A percentile compares a stretch with the other conserved stretches of the same genome.
These are phyloP conservation scores for Microcebus lehilahytsara DNA, from an alignment of 2,113 vertebrate species.

Conservation along the genomic window DNA sequence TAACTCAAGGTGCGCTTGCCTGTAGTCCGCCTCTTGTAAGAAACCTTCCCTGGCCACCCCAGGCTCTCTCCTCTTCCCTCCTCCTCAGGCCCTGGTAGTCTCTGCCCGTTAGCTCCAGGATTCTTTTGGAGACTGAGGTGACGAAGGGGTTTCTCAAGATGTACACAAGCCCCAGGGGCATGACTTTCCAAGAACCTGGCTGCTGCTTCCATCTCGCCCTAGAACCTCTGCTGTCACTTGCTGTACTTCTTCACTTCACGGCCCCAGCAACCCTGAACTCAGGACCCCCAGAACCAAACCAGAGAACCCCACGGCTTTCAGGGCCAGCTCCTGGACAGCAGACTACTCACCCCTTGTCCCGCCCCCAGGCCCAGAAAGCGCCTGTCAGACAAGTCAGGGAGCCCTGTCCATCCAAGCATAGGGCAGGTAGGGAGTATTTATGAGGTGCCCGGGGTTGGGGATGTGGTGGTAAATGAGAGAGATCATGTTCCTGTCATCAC, in stretches of 20 bases:
- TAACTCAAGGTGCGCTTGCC: background rate
- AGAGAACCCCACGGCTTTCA: background rate
- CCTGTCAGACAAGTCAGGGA: background rate
- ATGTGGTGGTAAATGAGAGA: background rate
- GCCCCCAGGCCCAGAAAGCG: background rate
- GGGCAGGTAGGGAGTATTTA: background rate
- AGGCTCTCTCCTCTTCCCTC: background rate
- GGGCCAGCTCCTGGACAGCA: background rate
- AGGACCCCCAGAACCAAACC: background rate
- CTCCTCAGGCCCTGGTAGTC: background rate
- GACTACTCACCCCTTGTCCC: background rate
- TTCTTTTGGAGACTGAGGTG: background rate
- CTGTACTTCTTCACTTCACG: background rate
- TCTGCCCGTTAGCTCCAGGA: background rate
- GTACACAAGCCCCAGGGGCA: background rate
- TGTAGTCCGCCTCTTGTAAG: background rate
- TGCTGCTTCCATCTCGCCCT: background rate
- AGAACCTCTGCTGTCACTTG: background rate
- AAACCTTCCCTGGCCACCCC: background rate
- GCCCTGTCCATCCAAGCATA: too few species aligned
- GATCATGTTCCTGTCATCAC: background rate
- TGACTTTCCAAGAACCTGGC: background rate
- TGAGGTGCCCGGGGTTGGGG: background rate
- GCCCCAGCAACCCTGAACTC: background rate
- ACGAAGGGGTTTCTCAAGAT: background rate